Conservation (phyloP, 2,888 invertebrate species). For the Ferdinandea cuprea region DNA sequence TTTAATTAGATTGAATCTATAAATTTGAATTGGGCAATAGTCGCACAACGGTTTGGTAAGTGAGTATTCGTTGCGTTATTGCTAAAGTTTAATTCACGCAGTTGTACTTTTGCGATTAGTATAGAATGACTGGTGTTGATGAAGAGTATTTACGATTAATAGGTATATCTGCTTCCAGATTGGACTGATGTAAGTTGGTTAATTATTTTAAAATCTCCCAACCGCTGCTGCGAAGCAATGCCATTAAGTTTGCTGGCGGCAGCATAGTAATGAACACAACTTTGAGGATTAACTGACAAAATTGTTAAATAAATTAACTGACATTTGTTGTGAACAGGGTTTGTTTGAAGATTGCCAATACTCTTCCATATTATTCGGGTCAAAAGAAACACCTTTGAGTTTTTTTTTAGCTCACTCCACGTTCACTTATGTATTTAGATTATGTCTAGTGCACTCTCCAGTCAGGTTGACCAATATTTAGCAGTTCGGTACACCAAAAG, state of each 20-base stretch:
- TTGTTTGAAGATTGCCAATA: too few species aligned
- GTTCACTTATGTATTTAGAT: too few species aligned
- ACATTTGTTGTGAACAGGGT: too few species aligned
- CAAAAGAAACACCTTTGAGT: too few species aligned
- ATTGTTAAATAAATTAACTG: too few species aligned
- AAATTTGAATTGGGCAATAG: constrained; percentile 64
- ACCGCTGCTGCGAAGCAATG: constrained; percentile 2
- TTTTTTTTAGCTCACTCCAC: too few species aligned
- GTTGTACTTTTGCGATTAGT: constrained; percentile 23
- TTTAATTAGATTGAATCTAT: constrained; percentile 71
- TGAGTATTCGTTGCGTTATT: constrained; percentile 2
- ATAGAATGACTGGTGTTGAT: constrained; percentile 12
- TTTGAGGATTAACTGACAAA: background rate
- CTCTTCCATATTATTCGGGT: too few species aligned
- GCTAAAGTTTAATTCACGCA: constrained; percentile 36
- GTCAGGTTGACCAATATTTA: too few species aligned
- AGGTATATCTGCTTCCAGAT: constrained; percentile 5
- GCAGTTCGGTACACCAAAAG: too few species aligned
- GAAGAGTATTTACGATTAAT: background rate
- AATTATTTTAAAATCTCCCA: constrained; percentile 60
- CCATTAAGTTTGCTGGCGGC: background rate
- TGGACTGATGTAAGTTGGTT: constrained; percentile 36
- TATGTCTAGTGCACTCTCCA: too few species aligned
- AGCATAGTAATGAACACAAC: constrained; percentile 13
- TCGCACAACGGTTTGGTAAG: constrained; percentile 22